These are phyloP conservation scores for Danio aesculapii DNA, from an alignment of 2,797 vertebrate genomes.

Conservation along the genomic window DNA sequence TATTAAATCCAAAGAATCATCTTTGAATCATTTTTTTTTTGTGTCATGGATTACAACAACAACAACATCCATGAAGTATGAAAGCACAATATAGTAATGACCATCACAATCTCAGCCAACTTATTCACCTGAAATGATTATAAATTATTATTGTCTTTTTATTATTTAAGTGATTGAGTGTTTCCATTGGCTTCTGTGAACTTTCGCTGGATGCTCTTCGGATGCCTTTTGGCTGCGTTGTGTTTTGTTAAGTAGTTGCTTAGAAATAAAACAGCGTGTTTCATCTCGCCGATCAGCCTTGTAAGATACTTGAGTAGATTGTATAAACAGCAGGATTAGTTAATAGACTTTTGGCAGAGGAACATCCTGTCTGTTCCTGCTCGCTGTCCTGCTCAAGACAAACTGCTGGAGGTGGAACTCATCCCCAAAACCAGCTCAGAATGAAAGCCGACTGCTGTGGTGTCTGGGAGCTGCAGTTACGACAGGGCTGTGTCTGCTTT, in stretches of 20 bases:
- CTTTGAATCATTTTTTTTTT: too few relatives aligned
- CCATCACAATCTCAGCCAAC: constrained; percentile 49
- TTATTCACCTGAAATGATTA: constrained; percentile 14
- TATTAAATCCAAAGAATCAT: too few relatives aligned
- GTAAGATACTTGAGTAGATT: constrained; percentile 74
- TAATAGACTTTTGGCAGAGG: constrained; percentile 74
- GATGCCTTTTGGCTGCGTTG: constrained; percentile 63
- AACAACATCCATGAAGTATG: constrained; percentile 10
- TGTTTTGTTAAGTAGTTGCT: constrained; percentile 82
- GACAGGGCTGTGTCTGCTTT: constrained; percentile 47
- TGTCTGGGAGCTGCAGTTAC: constrained; percentile 46
- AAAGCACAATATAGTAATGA: constrained; percentile 28
- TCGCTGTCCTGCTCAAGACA: constrained; percentile 56
- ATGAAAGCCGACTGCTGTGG: constrained; percentile 31
- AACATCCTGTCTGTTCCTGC: constrained; percentile 59
- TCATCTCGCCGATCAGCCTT: constrained; percentile 75
- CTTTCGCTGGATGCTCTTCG: constrained; percentile 41
- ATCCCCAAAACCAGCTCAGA: constrained; percentile 34
- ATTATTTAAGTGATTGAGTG: constrained; percentile 43
- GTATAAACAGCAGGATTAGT: constrained; percentile 79
- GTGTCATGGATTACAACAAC: constrained; percentile 7
- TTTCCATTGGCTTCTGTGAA: constrained; percentile 54
- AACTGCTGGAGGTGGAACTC: constrained; percentile 50
- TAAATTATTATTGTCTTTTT: constrained; percentile 41
- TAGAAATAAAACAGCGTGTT: constrained; percentile 78